phyloP scores from a whole-genome alignment of 2,113 vertebrate species.

The Shinisaurus crocodilurus region DNA sequence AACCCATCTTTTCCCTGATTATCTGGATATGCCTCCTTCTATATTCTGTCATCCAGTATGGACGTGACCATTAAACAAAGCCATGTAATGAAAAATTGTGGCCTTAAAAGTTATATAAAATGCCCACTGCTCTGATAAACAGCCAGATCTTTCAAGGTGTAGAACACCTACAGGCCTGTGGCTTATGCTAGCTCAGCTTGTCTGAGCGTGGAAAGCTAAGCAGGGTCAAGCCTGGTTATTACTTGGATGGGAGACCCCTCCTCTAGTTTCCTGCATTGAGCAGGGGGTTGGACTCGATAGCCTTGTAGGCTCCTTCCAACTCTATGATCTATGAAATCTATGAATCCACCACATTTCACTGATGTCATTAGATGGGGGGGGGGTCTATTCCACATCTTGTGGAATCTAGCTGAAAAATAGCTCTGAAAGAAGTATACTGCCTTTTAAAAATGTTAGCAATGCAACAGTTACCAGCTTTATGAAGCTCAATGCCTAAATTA shows the following conservation, averaged over 20 bases:
- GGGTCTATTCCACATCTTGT: background rate
- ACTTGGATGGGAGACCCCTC: no score
- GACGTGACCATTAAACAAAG: constrained; percentile 26
- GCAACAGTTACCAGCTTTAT: background rate
- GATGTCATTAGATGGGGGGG: background rate
- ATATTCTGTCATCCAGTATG: background rate
- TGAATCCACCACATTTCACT: constrained; percentile 11
- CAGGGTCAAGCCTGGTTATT: no score
- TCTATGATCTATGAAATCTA: no score
- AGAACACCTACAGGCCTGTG: no score
- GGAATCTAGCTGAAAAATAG: background rate
- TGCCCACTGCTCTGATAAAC: background rate
- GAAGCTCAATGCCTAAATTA: background rate
- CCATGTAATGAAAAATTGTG: constrained; percentile 25
- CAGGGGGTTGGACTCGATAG: no score
- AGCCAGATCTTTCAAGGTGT: background rate
- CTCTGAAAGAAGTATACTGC: background rate
- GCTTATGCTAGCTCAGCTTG: no score
- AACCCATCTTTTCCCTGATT: constrained; percentile 40
- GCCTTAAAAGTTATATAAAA: background rate
- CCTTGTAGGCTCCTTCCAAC: no score
- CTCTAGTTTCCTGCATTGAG: no score
- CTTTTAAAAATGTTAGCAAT: background rate
- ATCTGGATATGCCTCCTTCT: constrained; percentile 32
- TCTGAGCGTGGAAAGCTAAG: no score